Percentiles rank a stretch among this genome's conserved stretches.
phyloP scores from a whole-genome alignment of 2,113 vertebrate genomes.

The Pontoporia blainvillei region DNA sequence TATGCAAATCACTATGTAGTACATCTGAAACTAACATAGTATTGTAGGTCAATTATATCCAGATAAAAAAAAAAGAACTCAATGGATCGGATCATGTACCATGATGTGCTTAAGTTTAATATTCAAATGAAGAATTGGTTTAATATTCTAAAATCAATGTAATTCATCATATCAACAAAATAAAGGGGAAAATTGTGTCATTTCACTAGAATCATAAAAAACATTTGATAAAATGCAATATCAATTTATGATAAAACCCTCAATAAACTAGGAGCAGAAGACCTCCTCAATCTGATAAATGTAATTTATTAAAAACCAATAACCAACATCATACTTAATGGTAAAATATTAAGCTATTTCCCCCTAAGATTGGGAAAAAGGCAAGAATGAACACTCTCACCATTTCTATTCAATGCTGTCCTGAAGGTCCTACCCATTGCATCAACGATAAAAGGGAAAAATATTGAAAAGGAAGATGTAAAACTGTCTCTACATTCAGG shows the following conservation, averaged over 20 bases:
- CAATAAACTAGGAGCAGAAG: neutral
- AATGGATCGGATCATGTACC: neutral
- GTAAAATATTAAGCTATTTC: neutral
- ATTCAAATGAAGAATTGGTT: neutral
- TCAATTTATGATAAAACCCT: neutral
- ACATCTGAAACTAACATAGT: neutral
- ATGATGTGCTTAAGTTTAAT: neutral
- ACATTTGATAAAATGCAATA: neutral
- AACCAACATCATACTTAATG: neutral
- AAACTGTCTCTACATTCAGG: neutral
- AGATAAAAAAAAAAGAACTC: neutral
- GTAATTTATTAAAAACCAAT: neutral
- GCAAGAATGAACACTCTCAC: neutral
- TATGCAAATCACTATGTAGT: neutral
- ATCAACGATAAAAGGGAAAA: neutral
- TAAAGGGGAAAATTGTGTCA: neutral
- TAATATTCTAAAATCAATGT: neutral
- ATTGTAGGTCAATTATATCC: neutral
- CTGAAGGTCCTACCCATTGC: neutral
- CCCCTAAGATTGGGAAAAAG: neutral
- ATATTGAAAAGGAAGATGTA: neutral
- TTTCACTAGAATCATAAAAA: neutral
- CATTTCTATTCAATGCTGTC: neutral
- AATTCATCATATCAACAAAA: constrained; percentile 1
- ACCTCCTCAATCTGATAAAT: neutral